phyloP scores from a whole-genome alignment of 92 coral and sea anemone species.

The Epizoanthus scotinus region DNA sequence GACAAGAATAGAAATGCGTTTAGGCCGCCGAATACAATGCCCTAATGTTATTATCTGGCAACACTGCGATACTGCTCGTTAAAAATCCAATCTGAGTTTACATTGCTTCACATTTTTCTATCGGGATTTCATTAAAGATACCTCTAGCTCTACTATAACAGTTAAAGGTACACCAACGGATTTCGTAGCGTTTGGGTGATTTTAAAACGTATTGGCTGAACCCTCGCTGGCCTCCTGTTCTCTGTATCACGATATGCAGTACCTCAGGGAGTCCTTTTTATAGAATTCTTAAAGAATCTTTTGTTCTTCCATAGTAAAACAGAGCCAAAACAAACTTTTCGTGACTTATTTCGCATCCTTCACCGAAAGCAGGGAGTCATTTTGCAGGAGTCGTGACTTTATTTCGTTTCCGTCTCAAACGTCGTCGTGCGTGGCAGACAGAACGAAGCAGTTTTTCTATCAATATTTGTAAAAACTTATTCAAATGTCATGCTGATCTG shows the following conservation, averaged over 20 bases:
- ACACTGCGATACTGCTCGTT: background rate
- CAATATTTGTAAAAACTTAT: background rate
- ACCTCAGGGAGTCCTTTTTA: conserved; percentile 4
- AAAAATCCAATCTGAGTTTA: conserved; percentile 19
- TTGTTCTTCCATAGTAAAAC: conserved; percentile 6
- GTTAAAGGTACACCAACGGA: background rate
- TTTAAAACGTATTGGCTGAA: conserved; percentile 7
- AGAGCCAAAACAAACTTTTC: conserved; percentile 8
- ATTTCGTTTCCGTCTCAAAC: background rate
- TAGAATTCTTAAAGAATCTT: background rate
- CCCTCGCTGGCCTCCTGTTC: background rate
- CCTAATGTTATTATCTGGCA: conserved; percentile 6
- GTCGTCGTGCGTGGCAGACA: conserved; percentile 2
- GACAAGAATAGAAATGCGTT: background rate
- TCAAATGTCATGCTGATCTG: background rate
- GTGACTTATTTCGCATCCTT: background rate
- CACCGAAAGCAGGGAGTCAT: background rate
- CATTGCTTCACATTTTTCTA: conserved; percentile 27
- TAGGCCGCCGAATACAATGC: conserved; percentile 2
- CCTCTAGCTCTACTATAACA: background rate
- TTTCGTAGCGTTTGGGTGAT: conserved; percentile 1
- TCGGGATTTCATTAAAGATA: conserved; percentile 4
- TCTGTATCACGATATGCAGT: background rate
- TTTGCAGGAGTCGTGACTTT: conserved; percentile 14
- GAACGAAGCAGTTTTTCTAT: background rate